Evolutionary conservation across 2,888 invertebrate genomes (phyloP), one percentile per base, ranked within the genome.

Genomic region (Anaspis maculata): DNA sequence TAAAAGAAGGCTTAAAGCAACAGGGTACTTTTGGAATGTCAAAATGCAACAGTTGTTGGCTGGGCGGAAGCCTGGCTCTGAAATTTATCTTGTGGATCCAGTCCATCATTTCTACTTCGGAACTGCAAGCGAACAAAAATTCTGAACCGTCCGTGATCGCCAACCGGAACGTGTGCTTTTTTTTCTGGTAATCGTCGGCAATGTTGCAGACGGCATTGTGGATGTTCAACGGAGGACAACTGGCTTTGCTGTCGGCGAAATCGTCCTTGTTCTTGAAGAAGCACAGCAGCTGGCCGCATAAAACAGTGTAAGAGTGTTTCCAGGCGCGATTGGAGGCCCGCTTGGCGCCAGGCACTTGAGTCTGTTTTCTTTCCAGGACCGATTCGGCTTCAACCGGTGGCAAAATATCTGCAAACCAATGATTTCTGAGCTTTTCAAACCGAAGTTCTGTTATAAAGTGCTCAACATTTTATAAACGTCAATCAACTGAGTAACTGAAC

Each of bases 231-330:
- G 92, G 85, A 0, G 92, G 84, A 2, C 87, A 83, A 0, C 87
- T 84, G 0, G 94, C 92, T 68, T 88, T 86, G 53, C 89, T 84
- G 46, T 80, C 79, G 40, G 79, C 74, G 68, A 94, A 95, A 66
- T 92, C 92, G 48, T 83, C 80, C 57, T 88, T 85, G 61, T 95
- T 94, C 59, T 94, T 85, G 74, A 97, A 98, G 82, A 98, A 97
- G 69, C 95, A 96, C 31, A 98, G 70, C 51, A 96, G 70, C 62
- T 98, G 97, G 0, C 97, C 97, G 61, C 95, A 97, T 13, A 98
- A 73, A 33, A 96, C 96, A 0, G 91, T 86, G 67, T 95, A 90
- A 69, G 87, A 90, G 33, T 77, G 79, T 56, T 95, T 92, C 98
- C 98, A 98, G 0, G 92, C 89, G 3, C 97, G 75, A 3, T 95